Evolutionary conservation across 2,888 invertebrate genomes (phyloP).

Genomic region (Caenorhabditis doughertyi): DNA sequence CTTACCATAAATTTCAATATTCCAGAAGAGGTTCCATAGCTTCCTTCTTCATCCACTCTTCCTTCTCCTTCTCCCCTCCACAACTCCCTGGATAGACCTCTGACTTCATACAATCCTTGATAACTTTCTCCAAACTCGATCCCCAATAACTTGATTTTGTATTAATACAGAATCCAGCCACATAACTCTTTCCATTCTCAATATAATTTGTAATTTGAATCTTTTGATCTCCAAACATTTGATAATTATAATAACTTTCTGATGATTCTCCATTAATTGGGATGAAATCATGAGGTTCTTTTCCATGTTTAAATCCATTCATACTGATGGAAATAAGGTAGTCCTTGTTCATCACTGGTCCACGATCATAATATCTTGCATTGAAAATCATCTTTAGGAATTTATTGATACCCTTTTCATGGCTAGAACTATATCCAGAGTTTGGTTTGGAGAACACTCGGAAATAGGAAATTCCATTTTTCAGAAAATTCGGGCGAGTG

Average conservation of each 20-base stretch:
- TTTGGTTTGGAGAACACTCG: no score
- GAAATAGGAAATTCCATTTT: no score
- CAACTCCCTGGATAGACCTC: no score
- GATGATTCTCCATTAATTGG: background rate
- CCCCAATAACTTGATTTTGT: background rate
- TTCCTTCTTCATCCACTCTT: no score
- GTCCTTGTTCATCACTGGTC: background rate
- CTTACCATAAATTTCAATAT: no score
- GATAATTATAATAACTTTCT: background rate
- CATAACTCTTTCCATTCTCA: background rate
- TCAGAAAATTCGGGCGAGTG: no score
- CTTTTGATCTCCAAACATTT: conserved; percentile 10
- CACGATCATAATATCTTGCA: no score
- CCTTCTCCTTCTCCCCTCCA: background rate
- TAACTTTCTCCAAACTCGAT: background rate
- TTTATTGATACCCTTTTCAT: no score
- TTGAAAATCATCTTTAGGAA: no score
- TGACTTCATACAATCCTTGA: background rate
- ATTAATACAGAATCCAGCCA: conserved; percentile 20
- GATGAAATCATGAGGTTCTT: background rate
- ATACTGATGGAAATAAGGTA: background rate
- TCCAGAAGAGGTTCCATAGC: no score
- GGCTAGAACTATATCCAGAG: no score
- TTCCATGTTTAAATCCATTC: background rate
- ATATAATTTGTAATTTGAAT: conserved; percentile 19